A percentile compares a stretch with the other conserved stretches of the same genome.
phyloP scores from a whole-genome alignment of 2,797 vertebrate species.

The Parauchenoglanis punctatus region DNA sequence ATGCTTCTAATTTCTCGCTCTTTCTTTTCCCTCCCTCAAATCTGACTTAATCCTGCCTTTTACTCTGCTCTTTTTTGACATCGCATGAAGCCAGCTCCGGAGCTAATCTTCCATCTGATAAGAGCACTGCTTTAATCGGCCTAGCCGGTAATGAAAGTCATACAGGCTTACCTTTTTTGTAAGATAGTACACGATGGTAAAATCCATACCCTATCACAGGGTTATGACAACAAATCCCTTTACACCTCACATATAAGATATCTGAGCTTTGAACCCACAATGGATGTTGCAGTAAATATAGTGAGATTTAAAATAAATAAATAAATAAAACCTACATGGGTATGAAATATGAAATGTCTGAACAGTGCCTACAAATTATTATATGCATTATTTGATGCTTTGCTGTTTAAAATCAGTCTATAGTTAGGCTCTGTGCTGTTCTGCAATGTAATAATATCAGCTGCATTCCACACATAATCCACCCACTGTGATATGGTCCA shows the following conservation, averaged over 20 bases:
- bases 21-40: slow-evolving; percentile 46
- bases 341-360: not conserved
- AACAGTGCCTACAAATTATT: not conserved
- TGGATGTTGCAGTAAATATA: slow-evolving; percentile 39
- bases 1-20: slow-evolving; percentile 25
- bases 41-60: slow-evolving; percentile 60
- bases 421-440: slow-evolving; percentile 7
- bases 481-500: slow-evolving; percentile 44
- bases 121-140: slow-evolving; percentile 56
- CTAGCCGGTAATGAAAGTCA: slow-evolving; percentile 56
- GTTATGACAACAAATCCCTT: slow-evolving; percentile 35
- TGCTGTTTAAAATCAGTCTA: slow-evolving; percentile 4
- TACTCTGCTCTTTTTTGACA: slow-evolving; percentile 57
- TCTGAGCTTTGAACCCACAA: slow-evolving; percentile 38
- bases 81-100: slow-evolving; percentile 57
- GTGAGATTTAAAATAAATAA: not conserved
- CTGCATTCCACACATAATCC: slow-evolving; percentile 37
- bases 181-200: slow-evolving; percentile 47
- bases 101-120: slow-evolving; percentile 60
- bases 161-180: slow-evolving; percentile 52
- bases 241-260: slow-evolving; percentile 43
- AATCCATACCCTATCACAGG: slow-evolving; percentile 38
- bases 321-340: not conserved
- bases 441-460: slow-evolving; percentile 25
- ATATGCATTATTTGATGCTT: not conserved